These are phyloP conservation scores for Yasuhikotakia modesta DNA, from an alignment of 2,797 vertebrate genomes.

Conservation along the genomic window DNA sequence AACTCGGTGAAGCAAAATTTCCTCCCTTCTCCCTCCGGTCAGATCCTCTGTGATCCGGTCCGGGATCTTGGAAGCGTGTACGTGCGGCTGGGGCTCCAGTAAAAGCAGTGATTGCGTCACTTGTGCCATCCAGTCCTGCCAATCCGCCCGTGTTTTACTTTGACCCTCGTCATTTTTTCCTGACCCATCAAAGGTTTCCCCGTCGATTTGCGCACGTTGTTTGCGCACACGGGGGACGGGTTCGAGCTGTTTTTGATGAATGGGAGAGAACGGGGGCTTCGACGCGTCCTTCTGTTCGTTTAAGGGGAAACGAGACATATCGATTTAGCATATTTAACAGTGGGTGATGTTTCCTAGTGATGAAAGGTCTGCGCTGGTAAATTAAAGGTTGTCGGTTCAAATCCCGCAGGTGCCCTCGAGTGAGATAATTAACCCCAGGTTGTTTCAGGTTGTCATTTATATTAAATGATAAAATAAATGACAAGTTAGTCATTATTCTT, in stretches of 20 bases:
- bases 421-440: constrained; percentile 2
- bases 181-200: constrained; percentile 34
- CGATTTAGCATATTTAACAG: constrained; percentile 8
- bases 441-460: not conserved
- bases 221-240: constrained; percentile 36
- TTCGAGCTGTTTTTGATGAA: constrained; percentile 11
- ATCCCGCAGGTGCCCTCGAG: constrained; percentile 17
- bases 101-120: constrained; percentile 62
- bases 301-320: not conserved
- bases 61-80: constrained; percentile 57
- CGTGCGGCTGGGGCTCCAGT: constrained; percentile 38
- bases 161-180: constrained; percentile 73
- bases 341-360: constrained; percentile 6
- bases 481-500: too few species aligned
- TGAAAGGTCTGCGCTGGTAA: constrained; percentile 14
- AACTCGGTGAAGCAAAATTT: constrained; percentile 30
- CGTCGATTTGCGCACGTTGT: constrained; percentile 30
- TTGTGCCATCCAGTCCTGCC: constrained; percentile 58
- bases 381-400: not conserved
- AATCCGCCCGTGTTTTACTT: constrained; percentile 62
- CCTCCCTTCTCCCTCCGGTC: constrained; percentile 54
- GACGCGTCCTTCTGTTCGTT: not conserved
- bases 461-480: too few species aligned
- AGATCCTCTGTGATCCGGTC: constrained; percentile 49
- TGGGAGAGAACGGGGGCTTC: not conserved